Conservation (phyloP, 2,888 invertebrate genomes). For the Oligia latruncula region DNA sequence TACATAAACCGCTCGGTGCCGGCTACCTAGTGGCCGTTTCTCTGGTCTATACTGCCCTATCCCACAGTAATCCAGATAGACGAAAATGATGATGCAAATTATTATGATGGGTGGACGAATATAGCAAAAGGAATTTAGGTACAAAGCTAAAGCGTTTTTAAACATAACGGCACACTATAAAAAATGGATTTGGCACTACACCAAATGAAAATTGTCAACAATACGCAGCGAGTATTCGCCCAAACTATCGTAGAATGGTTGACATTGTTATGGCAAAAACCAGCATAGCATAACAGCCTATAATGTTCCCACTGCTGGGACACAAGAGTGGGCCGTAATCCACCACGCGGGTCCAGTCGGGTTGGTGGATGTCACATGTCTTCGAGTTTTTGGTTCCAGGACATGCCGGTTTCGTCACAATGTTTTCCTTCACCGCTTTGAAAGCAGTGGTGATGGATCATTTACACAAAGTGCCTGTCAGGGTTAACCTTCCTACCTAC, state of each 20-base stretch:
- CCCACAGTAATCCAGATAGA: conserved; percentile 24
- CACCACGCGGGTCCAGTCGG: neutral
- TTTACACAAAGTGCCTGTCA: neutral
- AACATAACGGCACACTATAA: conserved; percentile 18
- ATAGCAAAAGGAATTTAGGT: conserved; percentile 27
- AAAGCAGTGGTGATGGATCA: neutral
- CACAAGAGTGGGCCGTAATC: neutral
- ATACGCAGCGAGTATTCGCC: conserved; percentile 34
- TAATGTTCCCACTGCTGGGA: neutral
- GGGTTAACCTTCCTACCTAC: neutral
- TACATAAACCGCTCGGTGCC: conserved; percentile 25
- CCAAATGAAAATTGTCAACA: conserved; percentile 66
- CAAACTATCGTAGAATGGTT: conserved; percentile 41
- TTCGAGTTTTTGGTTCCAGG: neutral
- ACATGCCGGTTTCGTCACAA: neutral
- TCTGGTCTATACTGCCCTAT: conserved; percentile 29
- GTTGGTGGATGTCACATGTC: neutral
- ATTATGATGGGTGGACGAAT: neutral
- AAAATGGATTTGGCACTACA: conserved; percentile 63
- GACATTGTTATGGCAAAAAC: conserved; percentile 30
- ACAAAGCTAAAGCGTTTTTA: conserved; percentile 21
- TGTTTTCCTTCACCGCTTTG: neutral
- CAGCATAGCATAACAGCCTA: neutral
- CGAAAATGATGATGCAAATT: conserved; percentile 27
- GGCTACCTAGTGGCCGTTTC: conserved; percentile 12